Base-by-base conservation (phyloP, 1,140 invertebrate genomes). In the Calliopsis andreniformis region DNA sequence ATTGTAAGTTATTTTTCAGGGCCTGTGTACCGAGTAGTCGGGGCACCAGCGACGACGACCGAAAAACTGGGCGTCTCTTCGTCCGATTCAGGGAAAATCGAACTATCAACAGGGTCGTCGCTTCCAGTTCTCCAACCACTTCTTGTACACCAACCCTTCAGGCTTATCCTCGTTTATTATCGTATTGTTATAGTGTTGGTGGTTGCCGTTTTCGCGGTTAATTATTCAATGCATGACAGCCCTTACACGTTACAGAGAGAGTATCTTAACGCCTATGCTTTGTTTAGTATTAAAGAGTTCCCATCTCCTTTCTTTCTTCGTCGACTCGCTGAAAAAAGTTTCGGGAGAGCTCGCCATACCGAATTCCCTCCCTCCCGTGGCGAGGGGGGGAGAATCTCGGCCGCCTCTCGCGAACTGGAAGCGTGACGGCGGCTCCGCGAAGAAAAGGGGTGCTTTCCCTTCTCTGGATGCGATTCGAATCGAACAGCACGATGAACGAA, bases 1-100 rank as follows among this genome's bases (percentile, higher is more conserved):
- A 82, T 77, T 77, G 55, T 81, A 81, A 82, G 16, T 81, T 81
- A 77, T 82, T 81, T 58, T 64, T 47, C 49, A 55, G 42, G 69
- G 71, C 66, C 39, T n/a, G n/a, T n/a, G 49, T 71, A 62, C 61
- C 53, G 53, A 66, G 59, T 45, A 63, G 4, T 39, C 79, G 42
- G 53, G 16, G 25, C 55, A 67, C 45, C 18, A 14, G 16, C 67
- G 47, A 64, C 79, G 47, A 77, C 28, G 47, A 76, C 45, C 58
- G 30, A 20, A 53, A 28, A 62, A 49, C n/a, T 23, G 23, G 43
- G 35, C 4, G 10, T 39, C 3, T 39, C 35, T 39, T 10, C n/a
- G n/a, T n/a, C n/a, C n/a, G n/a, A n/a, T n/a, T n/a, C n/a, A n/a
- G n/a, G n/a, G n/a, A n/a, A n/a, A n/a, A n/a, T n/a, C n/a, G n/a